These are phyloP conservation scores for Anguilla japonica DNA, from an alignment of 2,113 vertebrate species.

Conservation along the genomic window DNA sequence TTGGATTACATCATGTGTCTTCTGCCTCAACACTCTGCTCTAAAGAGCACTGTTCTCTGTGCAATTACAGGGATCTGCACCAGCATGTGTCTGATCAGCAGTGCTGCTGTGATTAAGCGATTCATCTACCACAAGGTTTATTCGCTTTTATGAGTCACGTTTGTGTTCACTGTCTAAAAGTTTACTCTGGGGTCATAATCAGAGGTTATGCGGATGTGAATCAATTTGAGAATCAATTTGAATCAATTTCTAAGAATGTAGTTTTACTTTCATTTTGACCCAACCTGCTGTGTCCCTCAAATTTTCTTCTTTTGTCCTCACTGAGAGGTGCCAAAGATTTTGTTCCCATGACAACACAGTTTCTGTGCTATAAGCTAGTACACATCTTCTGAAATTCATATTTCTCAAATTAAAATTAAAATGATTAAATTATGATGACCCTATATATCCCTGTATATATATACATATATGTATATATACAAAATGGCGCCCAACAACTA, in stretches of 20 bases:
- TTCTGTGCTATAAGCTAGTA: background rate
- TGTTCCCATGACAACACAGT: conserved; percentile 1
- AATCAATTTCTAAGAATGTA: background rate
- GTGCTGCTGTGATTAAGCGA: background rate
- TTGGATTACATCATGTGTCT: background rate
- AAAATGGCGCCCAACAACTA: background rate
- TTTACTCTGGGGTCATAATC: background rate
- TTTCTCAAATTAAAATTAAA: background rate
- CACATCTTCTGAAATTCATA: background rate
- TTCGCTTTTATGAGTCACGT: background rate
- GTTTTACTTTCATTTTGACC: background rate
- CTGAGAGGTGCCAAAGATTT: background rate
- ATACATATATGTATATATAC: background rate
- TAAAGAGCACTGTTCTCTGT: background rate
- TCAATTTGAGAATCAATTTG: background rate
- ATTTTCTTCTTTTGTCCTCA: background rate
- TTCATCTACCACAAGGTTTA: background rate
- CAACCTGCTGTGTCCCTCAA: background rate
- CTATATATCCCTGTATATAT: background rate
- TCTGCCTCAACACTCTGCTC: background rate
- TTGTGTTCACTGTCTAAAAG: background rate
- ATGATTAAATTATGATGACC: background rate
- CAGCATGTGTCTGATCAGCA: background rate
- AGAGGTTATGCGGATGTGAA: background rate
- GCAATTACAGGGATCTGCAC: background rate